A percentile compares a stretch with the other conserved stretches of the same genome.
Evolutionary conservation across 2,797 vertebrate genomes (phyloP).

Genomic region (Poeciliopsis turneri): DNA sequence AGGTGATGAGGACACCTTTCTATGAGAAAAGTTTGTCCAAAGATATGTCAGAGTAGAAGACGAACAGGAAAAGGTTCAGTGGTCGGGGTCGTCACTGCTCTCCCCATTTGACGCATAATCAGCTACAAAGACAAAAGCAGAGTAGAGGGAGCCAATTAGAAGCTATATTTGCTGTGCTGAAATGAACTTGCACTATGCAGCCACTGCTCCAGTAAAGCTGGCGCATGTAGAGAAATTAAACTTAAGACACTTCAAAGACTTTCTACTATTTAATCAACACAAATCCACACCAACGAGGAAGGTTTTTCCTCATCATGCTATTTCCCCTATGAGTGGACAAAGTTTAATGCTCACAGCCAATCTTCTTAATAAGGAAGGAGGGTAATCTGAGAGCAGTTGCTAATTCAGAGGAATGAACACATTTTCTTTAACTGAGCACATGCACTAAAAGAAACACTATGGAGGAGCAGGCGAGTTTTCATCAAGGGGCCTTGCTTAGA

Average conservation of each 20-base stretch:
- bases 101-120: conserved; percentile 9
- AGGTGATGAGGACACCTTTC: not conserved
- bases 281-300: conserved; percentile 38
- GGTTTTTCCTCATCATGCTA: conserved; percentile 20
- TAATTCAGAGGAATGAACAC: conserved; percentile 66
- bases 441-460: conserved; percentile 30
- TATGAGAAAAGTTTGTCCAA: conserved; percentile 9
- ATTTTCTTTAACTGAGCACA: conserved; percentile 59
- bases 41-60: conserved; percentile 1
- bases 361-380: conserved; percentile 54
- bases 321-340: conserved; percentile 52
- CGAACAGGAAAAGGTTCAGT: conserved; percentile 26
- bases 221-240: conserved; percentile 42
- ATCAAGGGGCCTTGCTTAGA: conserved; percentile 16
- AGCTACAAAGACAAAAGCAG: conserved; percentile 2
- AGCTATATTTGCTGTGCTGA: conserved; percentile 33
- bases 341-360: conserved; percentile 64
- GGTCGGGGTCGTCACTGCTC: not conserved
- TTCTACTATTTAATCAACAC: conserved; percentile 46
- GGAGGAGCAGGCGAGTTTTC: conserved; percentile 33
- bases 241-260: conserved; percentile 58
- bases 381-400: conserved; percentile 37
- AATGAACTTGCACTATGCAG: conserved; percentile 28
- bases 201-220: conserved; percentile 25
- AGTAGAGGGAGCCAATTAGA: conserved; percentile 49